phyloP scores from a whole-genome alignment of 1,140 invertebrate species.

The Scaptomyza graminum region DNA sequence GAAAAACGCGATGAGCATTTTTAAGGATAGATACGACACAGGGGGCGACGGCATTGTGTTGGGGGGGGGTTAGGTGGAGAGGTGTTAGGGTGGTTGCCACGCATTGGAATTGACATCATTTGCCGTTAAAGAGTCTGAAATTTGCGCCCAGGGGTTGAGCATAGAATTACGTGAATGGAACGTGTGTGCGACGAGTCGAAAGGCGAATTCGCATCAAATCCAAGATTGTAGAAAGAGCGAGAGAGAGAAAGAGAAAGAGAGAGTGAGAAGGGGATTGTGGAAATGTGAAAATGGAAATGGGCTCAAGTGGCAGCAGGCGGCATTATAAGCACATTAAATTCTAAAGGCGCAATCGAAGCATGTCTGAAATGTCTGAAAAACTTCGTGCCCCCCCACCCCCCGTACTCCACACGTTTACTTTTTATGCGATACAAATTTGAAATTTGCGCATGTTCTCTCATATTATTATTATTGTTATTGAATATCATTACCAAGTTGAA shows the following conservation, averaged over 20 bases:
- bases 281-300: constrained; percentile 36
- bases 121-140: constrained; percentile 60
- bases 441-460: constrained; percentile 44
- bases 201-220: constrained; percentile 44
- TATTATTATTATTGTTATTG: constrained; percentile 80
- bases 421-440: constrained; percentile 65
- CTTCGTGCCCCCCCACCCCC: constrained; percentile 43
- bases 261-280: constrained; percentile 16
- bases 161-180: constrained; percentile 47
- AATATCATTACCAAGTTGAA: constrained; percentile 66
- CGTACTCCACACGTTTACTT: constrained; percentile 40
- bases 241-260: neutral
- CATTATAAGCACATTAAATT: constrained; percentile 83
- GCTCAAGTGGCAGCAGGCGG: constrained; percentile 75
- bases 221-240: constrained; percentile 14
- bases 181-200: constrained; percentile 50
- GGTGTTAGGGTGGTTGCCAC: constrained; percentile 15
- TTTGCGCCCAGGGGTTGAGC: constrained; percentile 45
- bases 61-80: neutral
- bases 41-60: neutral
- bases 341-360: constrained; percentile 73
- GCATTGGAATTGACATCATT: constrained; percentile 77
- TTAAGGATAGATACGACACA: neutral
- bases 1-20: constrained; percentile 43
- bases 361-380: constrained; percentile 70